Percentiles rank a stretch among this genome's conserved stretches.
These are phyloP conservation scores for Mionectes macconnelli DNA, from an alignment of 2,113 vertebrate genomes.

Conservation along the genomic window DNA sequence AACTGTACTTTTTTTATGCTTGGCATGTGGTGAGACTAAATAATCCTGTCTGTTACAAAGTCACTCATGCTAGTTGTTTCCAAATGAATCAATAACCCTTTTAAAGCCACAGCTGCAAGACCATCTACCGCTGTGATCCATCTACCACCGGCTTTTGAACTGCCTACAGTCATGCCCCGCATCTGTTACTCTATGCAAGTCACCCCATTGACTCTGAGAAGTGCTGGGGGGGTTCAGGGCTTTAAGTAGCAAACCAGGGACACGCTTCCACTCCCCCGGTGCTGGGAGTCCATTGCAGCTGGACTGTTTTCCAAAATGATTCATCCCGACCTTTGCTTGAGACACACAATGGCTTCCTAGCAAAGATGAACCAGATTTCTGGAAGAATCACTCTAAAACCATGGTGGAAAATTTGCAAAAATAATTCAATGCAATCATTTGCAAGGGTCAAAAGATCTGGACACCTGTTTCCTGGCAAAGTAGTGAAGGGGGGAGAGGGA, in stretches of 20 bases:
- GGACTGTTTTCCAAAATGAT: background rate
- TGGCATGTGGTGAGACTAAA: background rate
- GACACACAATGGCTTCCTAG: background rate
- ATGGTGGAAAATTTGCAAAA: background rate
- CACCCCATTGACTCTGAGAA: background rate
- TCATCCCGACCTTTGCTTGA: conserved; percentile 10
- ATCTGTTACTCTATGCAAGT: background rate
- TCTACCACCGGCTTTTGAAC: background rate
- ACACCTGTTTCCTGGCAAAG: conserved; percentile 26
- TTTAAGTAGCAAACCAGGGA: background rate
- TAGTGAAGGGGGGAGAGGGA: accelerated
- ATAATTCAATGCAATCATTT: background rate
- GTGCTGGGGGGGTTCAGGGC: background rate
- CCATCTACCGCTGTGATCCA: background rate
- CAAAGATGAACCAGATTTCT: background rate
- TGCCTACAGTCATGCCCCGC: background rate
- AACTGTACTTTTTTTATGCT: background rate
- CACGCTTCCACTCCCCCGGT: background rate
- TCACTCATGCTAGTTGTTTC: conserved; percentile 31
- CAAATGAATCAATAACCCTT: conserved; percentile 46
- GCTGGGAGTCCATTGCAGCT: background rate
- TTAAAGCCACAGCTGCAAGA: conserved; percentile 15
- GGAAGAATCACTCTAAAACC: background rate
- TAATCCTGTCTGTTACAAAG: conserved; percentile 7
- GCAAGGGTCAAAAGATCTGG: background rate